phyloP scores from a whole-genome alignment of 2,797 vertebrate genomes.

The Ataeniobius toweri region DNA sequence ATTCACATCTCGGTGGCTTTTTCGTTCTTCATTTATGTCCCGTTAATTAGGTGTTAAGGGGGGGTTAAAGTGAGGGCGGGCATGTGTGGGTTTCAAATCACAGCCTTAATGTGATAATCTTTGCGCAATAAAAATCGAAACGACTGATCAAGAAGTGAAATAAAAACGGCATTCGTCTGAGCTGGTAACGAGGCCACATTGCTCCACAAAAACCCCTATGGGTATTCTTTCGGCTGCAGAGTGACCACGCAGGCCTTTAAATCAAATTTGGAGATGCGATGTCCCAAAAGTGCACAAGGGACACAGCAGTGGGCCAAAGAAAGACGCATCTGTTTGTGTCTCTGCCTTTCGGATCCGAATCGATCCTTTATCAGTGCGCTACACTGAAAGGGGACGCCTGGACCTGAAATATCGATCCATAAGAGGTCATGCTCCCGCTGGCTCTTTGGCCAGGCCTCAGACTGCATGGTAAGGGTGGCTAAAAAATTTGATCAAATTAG shows the following conservation, averaged over 20 bases:
- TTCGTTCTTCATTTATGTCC: constrained; percentile 54
- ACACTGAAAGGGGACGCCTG: constrained; percentile 77
- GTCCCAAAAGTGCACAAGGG: constrained; percentile 31
- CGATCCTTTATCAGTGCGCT: constrained; percentile 80
- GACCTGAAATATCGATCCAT: constrained; percentile 74
- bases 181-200: not conserved
- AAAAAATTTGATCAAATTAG: constrained; percentile 36
- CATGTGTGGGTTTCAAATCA: constrained; percentile 23
- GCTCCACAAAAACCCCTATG: constrained; percentile 6
- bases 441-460: constrained; percentile 67
- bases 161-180: not conserved
- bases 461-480: constrained; percentile 55
- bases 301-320: constrained; percentile 43
- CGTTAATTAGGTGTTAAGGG: constrained; percentile 50
- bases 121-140: constrained; percentile 30
- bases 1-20: constrained; percentile 43
- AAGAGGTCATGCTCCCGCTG: constrained; percentile 66
- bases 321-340: constrained; percentile 77
- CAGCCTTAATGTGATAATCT: constrained; percentile 29
- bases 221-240: not conserved
- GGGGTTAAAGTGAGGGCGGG: constrained; percentile 14
- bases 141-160: constrained; percentile 4
- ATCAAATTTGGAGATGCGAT: constrained; percentile 42
- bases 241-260: constrained; percentile 16
- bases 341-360: constrained; percentile 75